Percentiles rank a stretch among this genome's conserved stretches.
Evolutionary conservation across 2,888 invertebrate genomes (phyloP).

Genomic region (Neocrepidodera transversa): DNA sequence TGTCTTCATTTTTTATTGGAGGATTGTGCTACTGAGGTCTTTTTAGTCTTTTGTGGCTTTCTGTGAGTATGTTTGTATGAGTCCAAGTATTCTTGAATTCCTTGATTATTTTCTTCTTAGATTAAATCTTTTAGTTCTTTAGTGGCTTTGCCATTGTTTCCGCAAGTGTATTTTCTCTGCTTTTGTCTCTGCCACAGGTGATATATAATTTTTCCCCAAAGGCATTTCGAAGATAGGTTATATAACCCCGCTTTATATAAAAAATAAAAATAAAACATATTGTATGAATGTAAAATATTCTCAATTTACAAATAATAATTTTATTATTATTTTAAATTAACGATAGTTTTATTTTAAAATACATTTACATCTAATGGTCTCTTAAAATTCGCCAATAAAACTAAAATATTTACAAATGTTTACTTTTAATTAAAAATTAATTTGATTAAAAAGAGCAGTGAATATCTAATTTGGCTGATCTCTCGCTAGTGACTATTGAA

Average conservation of each 20-base stretch:
- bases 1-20: too few species aligned
- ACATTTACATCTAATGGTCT: too few species aligned
- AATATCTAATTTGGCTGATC: neutral
- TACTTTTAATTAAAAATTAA: constrained; percentile 6
- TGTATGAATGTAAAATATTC: too few species aligned
- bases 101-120: neutral
- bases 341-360: too few species aligned
- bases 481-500: neutral
- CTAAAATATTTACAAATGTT: neutral
- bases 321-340: too few species aligned
- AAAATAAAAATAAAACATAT: too few species aligned
- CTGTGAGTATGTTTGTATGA: neutral
- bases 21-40: too few species aligned
- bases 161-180: neutral
- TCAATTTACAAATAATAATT: too few species aligned
- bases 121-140: too few species aligned
- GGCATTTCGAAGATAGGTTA: neutral
- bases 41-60: neutral
- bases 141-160: neutral
- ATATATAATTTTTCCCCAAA: neutral
- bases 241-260: too few species aligned
- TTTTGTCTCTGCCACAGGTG: neutral
- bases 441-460: neutral
- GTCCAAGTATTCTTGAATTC: neutral
- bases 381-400: too few species aligned